Evolutionary conservation across 2,113 vertebrate genomes (phyloP).

Genomic region (Motacilla tschutschensis): DNA sequence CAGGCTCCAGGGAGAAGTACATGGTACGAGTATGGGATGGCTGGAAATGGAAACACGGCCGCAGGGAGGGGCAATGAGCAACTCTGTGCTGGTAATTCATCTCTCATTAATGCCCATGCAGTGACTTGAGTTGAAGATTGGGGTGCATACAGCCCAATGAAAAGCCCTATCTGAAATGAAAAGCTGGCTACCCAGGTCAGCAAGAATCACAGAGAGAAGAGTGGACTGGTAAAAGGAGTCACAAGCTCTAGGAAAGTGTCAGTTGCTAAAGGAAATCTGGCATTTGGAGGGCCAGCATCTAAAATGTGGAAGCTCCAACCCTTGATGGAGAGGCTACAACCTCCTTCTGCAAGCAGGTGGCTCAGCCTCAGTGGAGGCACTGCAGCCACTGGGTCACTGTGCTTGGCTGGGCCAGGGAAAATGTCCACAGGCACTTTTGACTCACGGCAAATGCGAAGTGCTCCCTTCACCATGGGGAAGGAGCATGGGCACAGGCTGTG

Average conservation of each 20-base stretch:
- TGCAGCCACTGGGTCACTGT: rapidly evolving
- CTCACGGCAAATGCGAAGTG: not conserved
- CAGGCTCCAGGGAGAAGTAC: not conserved
- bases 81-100: not conserved
- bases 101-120: rapidly evolving
- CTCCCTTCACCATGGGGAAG: not conserved
- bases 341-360: not conserved
- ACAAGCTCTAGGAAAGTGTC: not conserved
- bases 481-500: not conserved
- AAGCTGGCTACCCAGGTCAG: not conserved
- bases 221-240: rapidly evolving
- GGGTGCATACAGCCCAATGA: not conserved
- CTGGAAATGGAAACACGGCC: not conserved
- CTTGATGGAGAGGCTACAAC: not conserved
- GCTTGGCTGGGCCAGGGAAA: not conserved
- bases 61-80: rapidly evolving
- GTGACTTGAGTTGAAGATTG: not conserved
- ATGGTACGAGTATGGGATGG: not conserved
- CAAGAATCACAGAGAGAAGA: not conserved
- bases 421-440: not conserved
- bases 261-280: not conserved
- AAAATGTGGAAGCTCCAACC: not conserved
- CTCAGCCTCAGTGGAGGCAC: not conserved
- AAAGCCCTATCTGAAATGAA: not conserved
- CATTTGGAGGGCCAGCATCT: rapidly evolving